Evolutionary conservation across 2,113 vertebrate genomes (phyloP).

Genomic region (Aleadryas rufinucha): DNA sequence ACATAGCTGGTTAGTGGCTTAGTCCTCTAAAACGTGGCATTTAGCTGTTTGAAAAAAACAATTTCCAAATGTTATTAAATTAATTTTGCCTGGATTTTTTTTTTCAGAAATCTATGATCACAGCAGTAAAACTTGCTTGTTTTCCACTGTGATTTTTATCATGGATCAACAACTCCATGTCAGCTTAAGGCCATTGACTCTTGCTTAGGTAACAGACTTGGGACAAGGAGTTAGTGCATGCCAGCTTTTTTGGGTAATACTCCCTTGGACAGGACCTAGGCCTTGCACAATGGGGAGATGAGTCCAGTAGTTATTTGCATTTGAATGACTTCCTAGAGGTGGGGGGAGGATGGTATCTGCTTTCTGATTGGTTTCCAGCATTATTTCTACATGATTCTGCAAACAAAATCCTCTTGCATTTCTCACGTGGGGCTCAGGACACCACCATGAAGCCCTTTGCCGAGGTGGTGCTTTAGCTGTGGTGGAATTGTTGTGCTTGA

Average conservation of each 20-base stretch:
- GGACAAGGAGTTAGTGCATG: neutral
- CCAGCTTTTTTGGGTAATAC: neutral
- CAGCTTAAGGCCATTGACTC: constrained; percentile 29
- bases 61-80: constrained; percentile 29
- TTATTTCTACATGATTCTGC: constrained; percentile 23
- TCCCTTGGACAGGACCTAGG: neutral
- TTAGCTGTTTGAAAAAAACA: constrained; percentile 7
- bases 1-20: neutral
- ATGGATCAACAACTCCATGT: neutral
- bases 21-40: neutral
- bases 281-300: neutral
- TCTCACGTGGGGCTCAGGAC: neutral
- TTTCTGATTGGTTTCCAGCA: neutral
- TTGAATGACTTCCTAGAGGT: neutral
- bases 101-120: neutral
- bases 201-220: neutral
- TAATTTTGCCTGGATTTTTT: constrained; percentile 30
- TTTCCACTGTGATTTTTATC: constrained; percentile 46
- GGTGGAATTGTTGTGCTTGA: neutral
- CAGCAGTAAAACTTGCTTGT: constrained; percentile 28
- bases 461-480: neutral
- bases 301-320: neutral
- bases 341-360: neutral
- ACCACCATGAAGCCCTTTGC: neutral
- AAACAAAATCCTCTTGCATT: neutral